Base-by-base conservation (phyloP, 2,888 invertebrate genomes). In the Parnassius orleans region DNA sequence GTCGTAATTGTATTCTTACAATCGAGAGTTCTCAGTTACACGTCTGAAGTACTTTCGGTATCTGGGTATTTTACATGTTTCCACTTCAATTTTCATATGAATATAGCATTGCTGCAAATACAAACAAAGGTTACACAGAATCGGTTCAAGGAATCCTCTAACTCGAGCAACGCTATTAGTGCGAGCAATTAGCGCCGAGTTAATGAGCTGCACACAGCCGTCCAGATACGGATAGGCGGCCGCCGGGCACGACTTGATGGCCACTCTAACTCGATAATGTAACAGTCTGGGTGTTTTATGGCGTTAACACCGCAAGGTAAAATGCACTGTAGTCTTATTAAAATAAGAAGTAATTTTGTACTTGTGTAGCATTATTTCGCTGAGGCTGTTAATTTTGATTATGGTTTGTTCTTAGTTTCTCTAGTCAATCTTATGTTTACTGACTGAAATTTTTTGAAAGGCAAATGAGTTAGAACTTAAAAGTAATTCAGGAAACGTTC, bases 81-180 rank as follows among this genome's bases (percentile, higher is more conserved):
- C 33, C 33, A 33, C 33, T 7, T 33, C 33, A 33, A 33, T 33
- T 33, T 33, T 12, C 19, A 2, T 24, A 42, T 57, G 57, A 52
- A 52, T 53, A 46, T 46, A 59, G 24, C n/a, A 52, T 11, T 33
- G 47, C 56, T 14, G 14, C 14, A 15, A 53, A 64, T 14, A 19
- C 14, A n/a, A 53, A 64, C 63, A 64, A 52, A 57, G 56, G 47
- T 47, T 58, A 43, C 53, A 53, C 77, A 79, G 79, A 87, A 86
- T 83, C 81, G 76, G 83, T 86, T 86, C 86, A 88, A 83, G 85
- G 87, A 87, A 87, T 87, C 82, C 79, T 78, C 79, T 82, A 78
- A 78, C 75, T 74, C 77, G 75, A 78, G 81, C 76, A 79, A 75
- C 74, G 81, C 84, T 84, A 88, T 87, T 88, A 89, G 89, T 83